Evolutionary conservation across 2,797 vertebrate genomes (phyloP).

Genomic region (Malacoctenus gilli): DNA sequence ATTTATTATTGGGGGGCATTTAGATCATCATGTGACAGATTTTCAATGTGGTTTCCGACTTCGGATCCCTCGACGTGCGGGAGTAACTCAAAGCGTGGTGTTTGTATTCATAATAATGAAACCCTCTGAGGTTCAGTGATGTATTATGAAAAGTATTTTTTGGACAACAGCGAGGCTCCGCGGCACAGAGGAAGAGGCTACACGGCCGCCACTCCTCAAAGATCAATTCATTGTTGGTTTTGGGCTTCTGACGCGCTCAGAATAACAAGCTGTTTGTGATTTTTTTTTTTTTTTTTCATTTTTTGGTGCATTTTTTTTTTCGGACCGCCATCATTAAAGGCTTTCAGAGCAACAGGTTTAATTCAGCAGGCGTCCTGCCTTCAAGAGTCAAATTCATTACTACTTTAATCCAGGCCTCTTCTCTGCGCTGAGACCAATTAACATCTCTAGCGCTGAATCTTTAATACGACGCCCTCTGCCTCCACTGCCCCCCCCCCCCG

Average conservation of each 20-base stretch:
- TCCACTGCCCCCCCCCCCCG: slow-evolving; percentile 5
- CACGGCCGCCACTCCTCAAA: too few relatives aligned
- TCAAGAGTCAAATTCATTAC: slow-evolving; percentile 26
- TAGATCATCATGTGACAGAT: too few relatives aligned
- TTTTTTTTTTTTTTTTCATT: too few relatives aligned
- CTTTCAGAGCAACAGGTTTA: slow-evolving; percentile 8
- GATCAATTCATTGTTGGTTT: not conserved
- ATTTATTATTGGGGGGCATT: too few relatives aligned
- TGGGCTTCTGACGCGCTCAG: not conserved
- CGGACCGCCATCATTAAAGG: slow-evolving; percentile 11
- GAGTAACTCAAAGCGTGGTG: too few relatives aligned
- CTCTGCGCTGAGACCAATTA: slow-evolving; percentile 41
- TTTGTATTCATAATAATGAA: not conserved
- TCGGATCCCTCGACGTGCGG: too few relatives aligned
- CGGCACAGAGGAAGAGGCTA: not conserved
- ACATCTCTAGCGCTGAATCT: slow-evolving; percentile 9
- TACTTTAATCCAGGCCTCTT: slow-evolving; percentile 22
- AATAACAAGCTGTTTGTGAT: not conserved
- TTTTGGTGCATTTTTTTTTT: too few relatives aligned
- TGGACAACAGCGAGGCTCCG: not conserved
- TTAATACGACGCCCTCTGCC: slow-evolving; percentile 23
- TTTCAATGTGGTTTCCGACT: too few relatives aligned
- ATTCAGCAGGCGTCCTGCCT: not conserved
- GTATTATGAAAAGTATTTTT: not conserved
- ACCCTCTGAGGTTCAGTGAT: not conserved